A percentile compares a stretch with the other conserved stretches of the same genome.
phyloP scores from a whole-genome alignment of 2,888 invertebrate genomes.

The Philonicus albiceps region DNA sequence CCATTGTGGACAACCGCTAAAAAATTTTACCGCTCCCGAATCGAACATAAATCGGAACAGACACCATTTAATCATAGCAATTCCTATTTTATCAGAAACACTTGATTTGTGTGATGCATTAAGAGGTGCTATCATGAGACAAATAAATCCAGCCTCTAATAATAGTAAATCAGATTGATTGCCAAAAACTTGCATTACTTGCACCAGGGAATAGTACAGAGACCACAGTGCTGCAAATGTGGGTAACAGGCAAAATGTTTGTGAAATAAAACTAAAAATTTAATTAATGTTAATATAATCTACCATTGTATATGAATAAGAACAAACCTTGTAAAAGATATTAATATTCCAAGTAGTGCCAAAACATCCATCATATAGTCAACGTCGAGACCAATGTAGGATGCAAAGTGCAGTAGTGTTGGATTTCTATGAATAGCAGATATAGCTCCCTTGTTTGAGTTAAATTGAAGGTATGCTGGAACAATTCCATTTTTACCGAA shows the following conservation, averaged over 20 bases:
- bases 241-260: slow-evolving; percentile 69
- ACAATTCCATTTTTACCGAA: slow-evolving; percentile 79
- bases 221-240: slow-evolving; percentile 73
- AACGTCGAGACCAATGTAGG: slow-evolving; percentile 71
- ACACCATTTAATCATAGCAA: slow-evolving; percentile 69
- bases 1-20: slow-evolving; percentile 77
- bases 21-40: slow-evolving; percentile 75
- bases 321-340: slow-evolving; percentile 72
- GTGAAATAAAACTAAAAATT: slow-evolving; percentile 67
- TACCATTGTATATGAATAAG: background rate
- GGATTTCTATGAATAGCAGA: slow-evolving; percentile 68
- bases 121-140: slow-evolving; percentile 74
- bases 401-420: slow-evolving; percentile 72
- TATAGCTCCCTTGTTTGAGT: slow-evolving; percentile 54
- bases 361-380: slow-evolving; percentile 75
- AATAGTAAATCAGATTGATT: slow-evolving; percentile 73
- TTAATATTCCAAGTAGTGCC: slow-evolving; percentile 69
- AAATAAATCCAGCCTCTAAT: slow-evolving; percentile 76
- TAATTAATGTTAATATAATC: background rate
- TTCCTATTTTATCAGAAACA: slow-evolving; percentile 48
- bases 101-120: slow-evolving; percentile 56
- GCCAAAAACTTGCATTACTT: slow-evolving; percentile 71
- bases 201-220: slow-evolving; percentile 76
- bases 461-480: slow-evolving; percentile 67
- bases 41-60: slow-evolving; percentile 76